A percentile compares a stretch with the other conserved stretches of the same genome.
Evolutionary conservation across 2,888 invertebrate species (phyloP).

Genomic region (Papilio demoleus): DNA sequence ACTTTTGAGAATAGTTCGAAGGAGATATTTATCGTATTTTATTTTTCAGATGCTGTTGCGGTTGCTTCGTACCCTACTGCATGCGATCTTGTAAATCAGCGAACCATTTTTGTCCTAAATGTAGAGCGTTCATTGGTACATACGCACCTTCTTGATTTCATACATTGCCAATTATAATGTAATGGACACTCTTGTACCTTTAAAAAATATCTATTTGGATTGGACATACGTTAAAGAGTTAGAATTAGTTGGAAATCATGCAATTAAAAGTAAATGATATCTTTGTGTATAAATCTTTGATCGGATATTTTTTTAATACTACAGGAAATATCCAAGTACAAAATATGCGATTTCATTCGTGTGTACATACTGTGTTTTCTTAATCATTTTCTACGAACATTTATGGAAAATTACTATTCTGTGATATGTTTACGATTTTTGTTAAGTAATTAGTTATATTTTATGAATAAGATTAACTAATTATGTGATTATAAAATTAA

Average conservation of each 20-base stretch:
- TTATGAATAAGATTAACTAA: conserved; percentile 12
- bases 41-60: conserved; percentile 77
- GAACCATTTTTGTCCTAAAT: conserved; percentile 80
- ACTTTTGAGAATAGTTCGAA: too few relatives aligned
- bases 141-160: conserved; percentile 67
- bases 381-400: conserved; percentile 32
- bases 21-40: too few relatives aligned
- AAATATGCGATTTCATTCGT: neutral
- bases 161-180: neutral
- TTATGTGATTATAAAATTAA: neutral
- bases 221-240: neutral
- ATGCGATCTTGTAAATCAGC: conserved; percentile 82
- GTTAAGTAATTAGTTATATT: conserved; percentile 23
- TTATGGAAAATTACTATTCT: conserved; percentile 43
- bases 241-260: neutral
- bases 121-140: conserved; percentile 73
- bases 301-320: too few relatives aligned
- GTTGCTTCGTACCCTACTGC: conserved; percentile 77
- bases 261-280: too few relatives aligned
- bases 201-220: neutral
- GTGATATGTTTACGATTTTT: conserved; percentile 49
- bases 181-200: neutral
- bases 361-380: neutral
- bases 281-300: too few relatives aligned
- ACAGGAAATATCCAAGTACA: neutral